Evolutionary conservation across 2,888 invertebrate genomes (phyloP).

Genomic region (Lutraria lutraria): DNA sequence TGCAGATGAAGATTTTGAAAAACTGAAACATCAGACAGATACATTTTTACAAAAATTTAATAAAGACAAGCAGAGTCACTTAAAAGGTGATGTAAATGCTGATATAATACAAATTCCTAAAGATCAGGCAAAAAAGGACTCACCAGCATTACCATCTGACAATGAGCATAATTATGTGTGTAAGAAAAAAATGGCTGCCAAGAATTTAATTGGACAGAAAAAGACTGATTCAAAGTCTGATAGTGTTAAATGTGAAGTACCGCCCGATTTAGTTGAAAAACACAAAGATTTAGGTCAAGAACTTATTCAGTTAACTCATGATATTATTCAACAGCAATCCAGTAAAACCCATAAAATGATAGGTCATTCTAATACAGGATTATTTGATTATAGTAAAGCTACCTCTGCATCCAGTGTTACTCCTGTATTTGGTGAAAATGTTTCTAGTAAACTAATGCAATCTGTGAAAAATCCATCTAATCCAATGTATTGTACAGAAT

Average conservation of each 20-base stretch:
- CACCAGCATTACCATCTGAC: neutral
- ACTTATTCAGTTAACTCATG: constrained; percentile 64
- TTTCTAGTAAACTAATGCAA: constrained; percentile 50
- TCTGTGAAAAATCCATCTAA: constrained; percentile 50
- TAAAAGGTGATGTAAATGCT: constrained; percentile 21
- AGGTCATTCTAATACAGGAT: constrained; percentile 30
- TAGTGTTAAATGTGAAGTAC: constrained; percentile 24
- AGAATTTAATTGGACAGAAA: constrained; percentile 32
- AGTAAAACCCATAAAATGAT: constrained; percentile 42
- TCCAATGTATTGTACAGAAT: constrained; percentile 53
- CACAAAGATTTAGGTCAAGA: constrained; percentile 64
- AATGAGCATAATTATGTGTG: constrained; percentile 51
- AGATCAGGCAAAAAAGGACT: neutral
- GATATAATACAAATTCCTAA: constrained; percentile 7
- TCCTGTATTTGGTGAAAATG: constrained; percentile 45
- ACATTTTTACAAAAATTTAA: constrained; percentile 58
- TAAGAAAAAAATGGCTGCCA: constrained; percentile 58
- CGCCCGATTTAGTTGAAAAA: constrained; percentile 54
- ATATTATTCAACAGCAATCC: constrained; percentile 65
- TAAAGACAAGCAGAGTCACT: constrained; percentile 34
- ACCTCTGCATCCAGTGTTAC: constrained; percentile 17
- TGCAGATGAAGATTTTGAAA: constrained; percentile 55
- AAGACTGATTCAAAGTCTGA: constrained; percentile 20
- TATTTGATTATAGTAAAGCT: constrained; percentile 26
- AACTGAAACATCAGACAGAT: constrained; percentile 60